phyloP scores from a whole-genome alignment of 2,113 vertebrate genomes.

The Naja naja region DNA sequence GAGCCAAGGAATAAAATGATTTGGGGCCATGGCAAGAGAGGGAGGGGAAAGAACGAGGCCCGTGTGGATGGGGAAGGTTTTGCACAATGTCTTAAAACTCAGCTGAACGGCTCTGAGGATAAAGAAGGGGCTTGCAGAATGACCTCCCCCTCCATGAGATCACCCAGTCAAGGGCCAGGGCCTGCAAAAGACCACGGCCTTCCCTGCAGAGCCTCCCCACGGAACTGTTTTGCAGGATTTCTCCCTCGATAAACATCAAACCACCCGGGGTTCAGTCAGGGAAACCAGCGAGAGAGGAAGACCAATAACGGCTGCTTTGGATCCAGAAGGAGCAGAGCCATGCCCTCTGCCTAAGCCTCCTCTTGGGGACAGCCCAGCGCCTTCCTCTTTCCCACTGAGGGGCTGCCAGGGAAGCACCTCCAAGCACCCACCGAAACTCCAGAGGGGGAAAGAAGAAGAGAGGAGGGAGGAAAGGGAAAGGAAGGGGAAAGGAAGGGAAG shows the following conservation, averaged over 20 bases:
- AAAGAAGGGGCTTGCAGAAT: neutral
- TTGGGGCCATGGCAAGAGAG: neutral
- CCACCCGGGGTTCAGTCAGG: neutral
- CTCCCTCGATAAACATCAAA: neutral
- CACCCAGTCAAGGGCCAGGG: too few species aligned
- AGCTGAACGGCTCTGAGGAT: neutral
- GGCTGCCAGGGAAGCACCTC: neutral
- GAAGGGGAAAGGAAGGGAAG: too few species aligned
- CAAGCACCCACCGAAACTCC: neutral
- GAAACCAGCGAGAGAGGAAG: accelerated
- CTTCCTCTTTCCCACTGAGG: too few species aligned
- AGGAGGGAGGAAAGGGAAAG: neutral
- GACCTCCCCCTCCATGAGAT: neutral
- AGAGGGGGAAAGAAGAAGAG: neutral
- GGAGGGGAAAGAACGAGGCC: neutral
- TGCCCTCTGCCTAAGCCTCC: neutral
- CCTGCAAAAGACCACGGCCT: neutral
- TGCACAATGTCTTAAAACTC: neutral
- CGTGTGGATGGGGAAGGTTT: too few species aligned
- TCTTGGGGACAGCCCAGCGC: neutral
- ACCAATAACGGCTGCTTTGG: too few species aligned
- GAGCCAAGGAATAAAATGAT: neutral
- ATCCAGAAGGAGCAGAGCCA: too few species aligned
- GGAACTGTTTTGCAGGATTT: neutral
- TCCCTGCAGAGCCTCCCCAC: too few species aligned